These are phyloP conservation scores for Drosophila punjabiensis DNA, from an alignment of 1,140 invertebrate genomes.

Conservation along the genomic window DNA sequence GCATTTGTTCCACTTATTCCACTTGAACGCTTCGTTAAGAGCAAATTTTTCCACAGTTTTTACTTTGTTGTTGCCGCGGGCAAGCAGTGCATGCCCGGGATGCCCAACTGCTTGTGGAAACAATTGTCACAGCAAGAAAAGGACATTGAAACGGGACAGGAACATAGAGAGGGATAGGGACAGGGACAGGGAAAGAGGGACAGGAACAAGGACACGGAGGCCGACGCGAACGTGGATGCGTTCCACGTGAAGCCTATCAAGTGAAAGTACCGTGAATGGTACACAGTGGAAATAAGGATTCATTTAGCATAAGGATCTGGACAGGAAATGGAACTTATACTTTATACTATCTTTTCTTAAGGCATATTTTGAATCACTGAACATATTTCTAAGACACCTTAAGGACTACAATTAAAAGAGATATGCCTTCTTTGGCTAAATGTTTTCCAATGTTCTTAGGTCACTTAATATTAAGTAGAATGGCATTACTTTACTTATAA, in stretches of 20 bases:
- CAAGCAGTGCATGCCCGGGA: conserved; percentile 10
- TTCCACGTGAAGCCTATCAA: conserved; percentile 75
- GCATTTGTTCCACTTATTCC: conserved; percentile 77
- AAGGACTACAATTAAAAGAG: too few relatives aligned
- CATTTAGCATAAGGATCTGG: neutral
- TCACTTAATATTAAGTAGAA: too few relatives aligned
- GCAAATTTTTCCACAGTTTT: conserved; percentile 63
- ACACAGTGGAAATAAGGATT: neutral
- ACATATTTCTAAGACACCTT: neutral
- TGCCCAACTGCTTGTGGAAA: conserved; percentile 38
- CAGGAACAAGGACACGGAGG: neutral
- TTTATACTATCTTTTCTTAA: neutral
- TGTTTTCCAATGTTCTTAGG: too few relatives aligned
- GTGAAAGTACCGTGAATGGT: conserved; percentile 55
- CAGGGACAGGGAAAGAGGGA: conserved; percentile 9
- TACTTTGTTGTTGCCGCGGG: conserved; percentile 26
- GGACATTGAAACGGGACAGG: neutral
- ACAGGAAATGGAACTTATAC: neutral
- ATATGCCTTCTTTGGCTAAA: too few relatives aligned
- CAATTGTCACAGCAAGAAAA: conserved; percentile 46
- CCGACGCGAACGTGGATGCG: conserved; percentile 26
- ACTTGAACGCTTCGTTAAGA: conserved; percentile 76
- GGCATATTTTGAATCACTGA: neutral
- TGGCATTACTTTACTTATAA: neutral
- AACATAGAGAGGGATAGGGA: neutral